Evolutionary conservation across 2,797 vertebrate species (phyloP).

Genomic region (Characodon lateralis): DNA sequence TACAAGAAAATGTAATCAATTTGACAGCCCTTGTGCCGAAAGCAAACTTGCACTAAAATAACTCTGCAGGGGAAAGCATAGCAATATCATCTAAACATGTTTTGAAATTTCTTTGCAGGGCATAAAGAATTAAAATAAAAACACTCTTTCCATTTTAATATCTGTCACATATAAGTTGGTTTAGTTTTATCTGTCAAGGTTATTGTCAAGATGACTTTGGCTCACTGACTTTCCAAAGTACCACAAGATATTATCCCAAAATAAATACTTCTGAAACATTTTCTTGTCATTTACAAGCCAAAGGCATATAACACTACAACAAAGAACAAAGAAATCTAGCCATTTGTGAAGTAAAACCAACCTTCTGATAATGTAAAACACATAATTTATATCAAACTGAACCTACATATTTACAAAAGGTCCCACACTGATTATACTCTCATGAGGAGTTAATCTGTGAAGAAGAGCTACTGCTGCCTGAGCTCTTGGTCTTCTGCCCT

Average conservation of each 20-base stretch:
- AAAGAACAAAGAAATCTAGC: background rate
- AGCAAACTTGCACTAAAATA: background rate
- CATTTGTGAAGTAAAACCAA: background rate
- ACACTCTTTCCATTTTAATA: background rate
- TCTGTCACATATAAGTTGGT: background rate
- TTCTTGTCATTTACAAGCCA: background rate
- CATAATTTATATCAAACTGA: conserved; percentile 16
- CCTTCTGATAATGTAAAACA: background rate
- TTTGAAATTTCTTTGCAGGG: too few relatives aligned
- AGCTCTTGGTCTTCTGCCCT: conserved; percentile 89
- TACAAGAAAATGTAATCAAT: too few relatives aligned
- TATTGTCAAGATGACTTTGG: background rate
- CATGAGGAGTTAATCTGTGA: conserved; percentile 80
- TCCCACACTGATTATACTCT: background rate
- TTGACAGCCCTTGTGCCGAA: background rate
- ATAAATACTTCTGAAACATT: background rate
- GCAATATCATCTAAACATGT: background rate
- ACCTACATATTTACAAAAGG: conserved; percentile 42
- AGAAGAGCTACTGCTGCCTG: conserved; percentile 84
- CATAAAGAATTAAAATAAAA: too few relatives aligned
- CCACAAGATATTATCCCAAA: background rate
- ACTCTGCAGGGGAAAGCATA: background rate
- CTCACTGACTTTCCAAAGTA: too few relatives aligned
- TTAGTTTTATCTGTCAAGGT: background rate
- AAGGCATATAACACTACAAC: background rate